Percentiles rank a stretch among this genome's conserved stretches.
These are phyloP conservation scores for Hydropsyche betteni DNA, from an alignment of 2,888 invertebrate genomes.

Conservation along the genomic window DNA sequence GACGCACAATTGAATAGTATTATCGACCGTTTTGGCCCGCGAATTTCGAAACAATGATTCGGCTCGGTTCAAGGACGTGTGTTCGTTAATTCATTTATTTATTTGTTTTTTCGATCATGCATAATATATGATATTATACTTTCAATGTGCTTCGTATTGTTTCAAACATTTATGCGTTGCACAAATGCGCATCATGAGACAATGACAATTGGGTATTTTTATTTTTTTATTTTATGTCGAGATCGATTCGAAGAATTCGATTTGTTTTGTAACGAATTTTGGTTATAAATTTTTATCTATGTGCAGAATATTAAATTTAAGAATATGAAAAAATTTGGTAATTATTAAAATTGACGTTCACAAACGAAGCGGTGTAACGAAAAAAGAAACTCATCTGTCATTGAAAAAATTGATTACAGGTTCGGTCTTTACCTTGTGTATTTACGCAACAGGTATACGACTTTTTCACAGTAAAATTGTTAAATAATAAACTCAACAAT, in stretches of 20 bases:
- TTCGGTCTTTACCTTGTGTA: constrained; percentile 35
- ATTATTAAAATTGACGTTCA: too few species aligned
- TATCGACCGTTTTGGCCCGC: background rate
- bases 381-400: constrained; percentile 46
- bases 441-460: constrained; percentile 16
- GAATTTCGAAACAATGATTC: constrained; percentile 16
- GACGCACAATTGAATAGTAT: constrained; percentile 1
- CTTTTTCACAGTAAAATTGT: background rate
- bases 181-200: constrained; percentile 1
- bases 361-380: background rate
- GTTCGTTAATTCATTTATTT: background rate
- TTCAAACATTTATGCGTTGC: background rate
- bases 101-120: constrained; percentile 4
- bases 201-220: too few species aligned
- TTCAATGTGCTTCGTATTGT: background rate
- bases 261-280: too few species aligned
- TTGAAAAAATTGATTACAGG: constrained; percentile 46
- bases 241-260: too few species aligned
- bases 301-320: too few species aligned
- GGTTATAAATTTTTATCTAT: too few species aligned
- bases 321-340: too few species aligned
- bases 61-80: background rate
- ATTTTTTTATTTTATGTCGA: too few species aligned
- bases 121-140: constrained; percentile 2
- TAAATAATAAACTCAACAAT: constrained; percentile 3